Evolutionary conservation across 2,888 invertebrate species (phyloP).

Genomic region (Meganola albula): DNA sequence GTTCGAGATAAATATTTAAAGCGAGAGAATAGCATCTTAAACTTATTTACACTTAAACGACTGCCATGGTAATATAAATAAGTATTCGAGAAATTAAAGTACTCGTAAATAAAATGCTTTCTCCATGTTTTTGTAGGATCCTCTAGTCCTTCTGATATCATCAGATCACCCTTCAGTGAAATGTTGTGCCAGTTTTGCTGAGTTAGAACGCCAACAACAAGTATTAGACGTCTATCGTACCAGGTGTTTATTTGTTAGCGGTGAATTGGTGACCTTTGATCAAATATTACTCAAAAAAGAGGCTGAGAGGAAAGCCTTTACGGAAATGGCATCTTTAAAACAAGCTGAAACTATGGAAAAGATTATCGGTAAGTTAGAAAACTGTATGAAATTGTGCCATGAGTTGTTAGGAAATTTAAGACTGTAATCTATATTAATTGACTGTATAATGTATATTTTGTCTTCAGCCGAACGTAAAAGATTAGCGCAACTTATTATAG

Average conservation of each 20-base stretch:
- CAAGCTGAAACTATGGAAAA: conserved; percentile 73
- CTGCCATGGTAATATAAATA: too few relatives aligned
- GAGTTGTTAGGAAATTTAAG: not conserved
- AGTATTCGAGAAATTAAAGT: too few relatives aligned
- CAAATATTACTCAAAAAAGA: conserved; percentile 67
- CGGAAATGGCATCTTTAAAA: conserved; percentile 70
- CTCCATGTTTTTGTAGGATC: conserved; percentile 66
- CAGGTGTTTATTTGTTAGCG: conserved; percentile 71
- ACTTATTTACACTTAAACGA: too few relatives aligned
- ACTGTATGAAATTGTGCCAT: not conserved
- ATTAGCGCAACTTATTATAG: conserved; percentile 65
- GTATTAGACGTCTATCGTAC: conserved; percentile 70
- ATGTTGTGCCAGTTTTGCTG: conserved; percentile 72
- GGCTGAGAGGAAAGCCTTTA: conserved; percentile 66
- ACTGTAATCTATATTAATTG: not conserved
- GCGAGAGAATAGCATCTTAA: too few relatives aligned
- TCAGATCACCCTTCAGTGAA: conserved; percentile 73
- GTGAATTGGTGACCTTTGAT: conserved; percentile 67
- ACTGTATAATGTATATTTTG: not conserved
- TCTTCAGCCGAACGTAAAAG: conserved; percentile 64
- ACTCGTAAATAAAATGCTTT: too few relatives aligned
- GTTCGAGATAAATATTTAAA: too few relatives aligned
- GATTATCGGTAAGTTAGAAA: conserved; percentile 47
- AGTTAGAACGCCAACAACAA: conserved; percentile 67
- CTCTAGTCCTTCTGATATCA: conserved; percentile 70